These are phyloP conservation scores for Sebastes wilsoni DNA, from an alignment of 2,797 vertebrate species.

Conservation along the genomic window DNA sequence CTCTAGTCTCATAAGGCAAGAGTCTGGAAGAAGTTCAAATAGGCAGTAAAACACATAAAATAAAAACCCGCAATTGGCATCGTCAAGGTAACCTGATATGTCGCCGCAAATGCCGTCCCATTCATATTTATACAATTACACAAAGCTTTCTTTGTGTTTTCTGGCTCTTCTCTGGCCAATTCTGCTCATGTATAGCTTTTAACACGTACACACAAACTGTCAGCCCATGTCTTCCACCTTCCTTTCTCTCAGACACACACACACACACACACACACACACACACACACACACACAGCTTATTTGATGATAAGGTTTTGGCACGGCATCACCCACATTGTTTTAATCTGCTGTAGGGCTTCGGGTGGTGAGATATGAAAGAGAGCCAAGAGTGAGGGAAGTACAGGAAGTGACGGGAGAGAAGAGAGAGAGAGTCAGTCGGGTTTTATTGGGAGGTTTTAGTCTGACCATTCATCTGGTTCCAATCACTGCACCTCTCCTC, in stretches of 20 bases:
- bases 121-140: not conserved
- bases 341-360: constrained; percentile 38
- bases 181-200: not conserved
- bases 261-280: not conserved
- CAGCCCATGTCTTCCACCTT: not conserved
- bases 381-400: constrained; percentile 7
- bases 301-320: constrained; percentile 39
- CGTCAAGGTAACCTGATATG: no score
- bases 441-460: constrained; percentile 24
- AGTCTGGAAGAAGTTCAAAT: no score
- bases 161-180: not conserved
- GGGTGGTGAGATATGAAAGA: constrained; percentile 32
- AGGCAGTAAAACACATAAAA: no score
- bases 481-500: constrained; percentile 34
- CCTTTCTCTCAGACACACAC: not conserved
- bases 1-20: no score
- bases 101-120: no score
- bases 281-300: not conserved
- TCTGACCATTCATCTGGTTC: constrained; percentile 61
- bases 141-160: not conserved
- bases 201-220: not conserved
- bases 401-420: constrained; percentile 4
- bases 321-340: constrained; percentile 47
- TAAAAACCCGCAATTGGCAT: no score
- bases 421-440: not conserved